Percentiles rank a stretch among this genome's conserved stretches.
phyloP scores from a whole-genome alignment of 2,113 vertebrate species.

The Solea solea region DNA sequence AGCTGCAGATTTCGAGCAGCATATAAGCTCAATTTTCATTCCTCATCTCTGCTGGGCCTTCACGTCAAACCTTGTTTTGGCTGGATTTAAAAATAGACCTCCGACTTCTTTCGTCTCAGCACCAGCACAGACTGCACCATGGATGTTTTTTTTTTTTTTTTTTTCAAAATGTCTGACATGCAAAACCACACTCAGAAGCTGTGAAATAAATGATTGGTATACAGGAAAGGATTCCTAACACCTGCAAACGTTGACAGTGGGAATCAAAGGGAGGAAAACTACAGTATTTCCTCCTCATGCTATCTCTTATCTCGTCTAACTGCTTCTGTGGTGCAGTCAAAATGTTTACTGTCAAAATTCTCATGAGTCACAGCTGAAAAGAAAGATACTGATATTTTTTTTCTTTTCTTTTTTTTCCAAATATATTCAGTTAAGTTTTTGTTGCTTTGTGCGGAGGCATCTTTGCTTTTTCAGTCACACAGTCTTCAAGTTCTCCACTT shows the following conservation, averaged over 20 bases:
- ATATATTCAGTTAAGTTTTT: neutral
- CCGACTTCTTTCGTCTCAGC: slow-evolving; percentile 33
- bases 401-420: neutral
- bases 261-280: slow-evolving; percentile 51
- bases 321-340: slow-evolving; percentile 24
- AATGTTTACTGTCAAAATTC: slow-evolving; percentile 38
- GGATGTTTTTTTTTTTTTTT: slow-evolving; percentile 31
- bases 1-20: slow-evolving; percentile 19
- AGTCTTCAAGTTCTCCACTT: neutral
- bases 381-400: neutral
- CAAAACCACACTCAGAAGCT: slow-evolving; percentile 33
- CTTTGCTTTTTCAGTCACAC: slow-evolving; percentile 7
- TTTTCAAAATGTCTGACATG: slow-evolving; percentile 62
- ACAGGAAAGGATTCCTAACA: slow-evolving; percentile 44
- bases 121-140: slow-evolving; percentile 8
- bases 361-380: slow-evolving; percentile 13
- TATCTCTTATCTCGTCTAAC: slow-evolving; percentile 43
- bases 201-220: slow-evolving; percentile 20
- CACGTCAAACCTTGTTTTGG: slow-evolving; percentile 54
- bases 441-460: neutral
- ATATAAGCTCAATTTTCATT: slow-evolving; percentile 23
- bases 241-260: slow-evolving; percentile 27
- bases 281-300: neutral
- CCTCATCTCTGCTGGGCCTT: slow-evolving; percentile 33
- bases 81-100: slow-evolving; percentile 65